Conservation (phyloP, 2,888 invertebrate species). For the Eilema depressum region DNA sequence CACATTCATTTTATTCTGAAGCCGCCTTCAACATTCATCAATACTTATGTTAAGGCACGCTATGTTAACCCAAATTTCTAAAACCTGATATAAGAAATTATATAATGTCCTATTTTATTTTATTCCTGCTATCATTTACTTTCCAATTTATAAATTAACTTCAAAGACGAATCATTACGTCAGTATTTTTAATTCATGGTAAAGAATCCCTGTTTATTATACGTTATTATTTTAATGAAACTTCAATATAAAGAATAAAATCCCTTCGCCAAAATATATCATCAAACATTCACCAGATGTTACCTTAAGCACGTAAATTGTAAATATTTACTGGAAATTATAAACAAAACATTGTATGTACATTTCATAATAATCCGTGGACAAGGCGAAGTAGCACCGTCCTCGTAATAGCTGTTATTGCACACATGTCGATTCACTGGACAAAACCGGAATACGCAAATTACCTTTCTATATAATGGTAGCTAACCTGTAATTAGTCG, state of each 20-base stretch:
- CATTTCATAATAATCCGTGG: constrained; percentile 45
- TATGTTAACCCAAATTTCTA: too few relatives aligned
- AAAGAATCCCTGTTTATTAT: background rate
- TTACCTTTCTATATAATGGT: constrained; percentile 60
- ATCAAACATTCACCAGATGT: background rate
- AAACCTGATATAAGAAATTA: too few relatives aligned
- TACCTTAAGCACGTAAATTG: background rate
- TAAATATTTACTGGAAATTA: constrained; percentile 24
- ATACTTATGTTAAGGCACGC: too few relatives aligned
- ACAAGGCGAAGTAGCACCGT: constrained; percentile 35
- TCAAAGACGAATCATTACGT: too few relatives aligned
- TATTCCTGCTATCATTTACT: background rate
- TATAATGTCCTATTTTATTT: background rate
- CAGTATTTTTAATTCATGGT: background rate
- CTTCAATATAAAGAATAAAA: background rate
- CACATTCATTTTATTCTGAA: too few relatives aligned
- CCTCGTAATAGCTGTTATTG: constrained; percentile 63
- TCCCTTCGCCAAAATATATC: background rate
- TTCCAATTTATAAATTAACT: background rate
- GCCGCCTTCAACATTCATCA: too few relatives aligned
- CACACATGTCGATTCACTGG: constrained; percentile 71
- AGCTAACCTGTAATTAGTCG: constrained; percentile 66
- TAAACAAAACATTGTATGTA: constrained; percentile 42
- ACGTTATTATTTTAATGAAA: background rate
- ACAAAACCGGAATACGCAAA: constrained; percentile 75